Base-by-base conservation (phyloP, 2,888 invertebrate species). In the Cristatella mucedo region DNA sequence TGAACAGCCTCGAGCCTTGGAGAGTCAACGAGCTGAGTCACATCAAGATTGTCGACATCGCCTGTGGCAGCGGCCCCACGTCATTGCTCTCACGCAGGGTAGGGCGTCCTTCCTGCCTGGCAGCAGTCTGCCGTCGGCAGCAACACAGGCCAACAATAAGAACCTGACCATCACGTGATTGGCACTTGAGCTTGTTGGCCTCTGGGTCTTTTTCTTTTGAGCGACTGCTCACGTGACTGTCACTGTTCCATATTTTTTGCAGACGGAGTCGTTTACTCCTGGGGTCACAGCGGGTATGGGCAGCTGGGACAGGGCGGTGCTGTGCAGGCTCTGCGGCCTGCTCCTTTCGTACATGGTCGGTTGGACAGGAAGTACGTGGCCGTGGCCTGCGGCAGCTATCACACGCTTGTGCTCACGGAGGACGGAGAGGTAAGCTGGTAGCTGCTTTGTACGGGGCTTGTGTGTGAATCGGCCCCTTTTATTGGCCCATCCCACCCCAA, bases 31-130 rank as follows among this genome's bases (percentile, higher is more conserved):
- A 53, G 1, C 56, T 75, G 1, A 72, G 71, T 46, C 64, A 67
- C 33, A 73, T 72, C 53, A 61, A 62, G 5, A 53, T 75, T 21
- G 64, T 68, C 48, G 68, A 67, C 19, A 68, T 75, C 48, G 69
- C 72, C 1, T 73, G 69, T 59, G 74, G 74, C 1, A 71, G 69
- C 53, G 73, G 74, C 74, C 74, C 6, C 74, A 75, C 55, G 72
- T 75, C 2, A 54, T 76, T 22, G 75, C 73, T 2, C 66, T 71
- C 1, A 72, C 73, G 11, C 58, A 63, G 32, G 47, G 61, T 61
- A 53, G 46, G 53, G 24, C 4, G n/a, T n/a, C n/a, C n/a, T n/a
- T n/a, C n/a, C n/a, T n/a, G n/a, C n/a, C n/a, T n/a, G n/a, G n/a
- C n/a, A n/a, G n/a, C n/a, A n/a, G n/a, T n/a, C n/a, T n/a, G n/a